Evolutionary conservation across 2,113 vertebrate genomes (phyloP).

Genomic region (Saimiri boliviensis): DNA sequence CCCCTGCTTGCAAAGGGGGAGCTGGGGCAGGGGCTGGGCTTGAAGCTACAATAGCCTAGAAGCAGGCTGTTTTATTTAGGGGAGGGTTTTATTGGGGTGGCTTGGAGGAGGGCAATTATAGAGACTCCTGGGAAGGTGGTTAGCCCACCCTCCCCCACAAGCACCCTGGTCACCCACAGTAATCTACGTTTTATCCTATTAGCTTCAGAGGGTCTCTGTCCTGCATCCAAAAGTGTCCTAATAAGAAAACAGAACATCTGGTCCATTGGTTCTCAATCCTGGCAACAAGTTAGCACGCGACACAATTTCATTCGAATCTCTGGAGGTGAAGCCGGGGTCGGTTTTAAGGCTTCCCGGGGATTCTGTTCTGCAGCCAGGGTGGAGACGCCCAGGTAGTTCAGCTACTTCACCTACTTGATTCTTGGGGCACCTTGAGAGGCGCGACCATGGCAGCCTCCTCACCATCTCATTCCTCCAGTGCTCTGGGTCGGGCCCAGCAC

Average conservation of each 20-base stretch:
- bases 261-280: not conserved
- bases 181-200: not conserved
- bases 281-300: not conserved
- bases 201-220: not conserved
- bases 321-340: not conserved
- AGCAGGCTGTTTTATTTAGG: not conserved
- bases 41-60: not conserved
- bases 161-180: not conserved
- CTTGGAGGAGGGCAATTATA: not conserved
- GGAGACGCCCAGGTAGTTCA: not conserved
- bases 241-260: not conserved
- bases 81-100: not conserved
- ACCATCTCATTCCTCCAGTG: no score
- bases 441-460: not conserved
- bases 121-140: not conserved
- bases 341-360: not conserved
- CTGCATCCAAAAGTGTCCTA: not conserved
- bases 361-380: not conserved
- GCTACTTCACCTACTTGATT: not conserved
- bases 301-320: not conserved
- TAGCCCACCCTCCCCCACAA: fast-evolving
- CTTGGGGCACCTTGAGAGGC: no score
- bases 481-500: not conserved
- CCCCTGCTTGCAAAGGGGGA: not conserved
- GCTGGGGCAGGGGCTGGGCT: not conserved